phyloP scores from a whole-genome alignment of 1,140 invertebrate species.

The Drosophila grimshawi region DNA sequence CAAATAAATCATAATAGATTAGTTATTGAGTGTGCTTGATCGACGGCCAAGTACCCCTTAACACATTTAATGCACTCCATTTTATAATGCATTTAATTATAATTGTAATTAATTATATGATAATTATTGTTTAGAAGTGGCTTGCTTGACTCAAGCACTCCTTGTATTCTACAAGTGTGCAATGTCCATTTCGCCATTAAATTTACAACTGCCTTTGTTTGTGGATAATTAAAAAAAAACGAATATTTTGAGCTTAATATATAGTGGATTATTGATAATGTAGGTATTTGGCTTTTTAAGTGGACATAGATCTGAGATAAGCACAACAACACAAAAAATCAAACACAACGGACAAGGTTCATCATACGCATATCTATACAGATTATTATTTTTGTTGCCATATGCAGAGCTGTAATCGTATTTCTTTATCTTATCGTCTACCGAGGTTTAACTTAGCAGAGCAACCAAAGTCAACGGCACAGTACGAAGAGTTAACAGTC shows the following conservation, averaged over 20 bases:
- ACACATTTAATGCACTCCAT: too few relatives aligned
- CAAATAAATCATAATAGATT: background rate
- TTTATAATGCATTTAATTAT: too few relatives aligned
- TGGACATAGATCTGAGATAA: background rate
- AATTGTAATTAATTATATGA: too few relatives aligned
- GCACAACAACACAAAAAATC: constrained; percentile 1
- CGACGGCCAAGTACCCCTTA: background rate
- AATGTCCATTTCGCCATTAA: too few relatives aligned
- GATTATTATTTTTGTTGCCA: constrained; percentile 26
- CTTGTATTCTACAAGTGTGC: too few relatives aligned
- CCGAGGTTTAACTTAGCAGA: constrained; percentile 10
- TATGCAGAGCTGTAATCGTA: constrained; percentile 19
- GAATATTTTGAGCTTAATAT: background rate
- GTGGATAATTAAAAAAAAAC: constrained; percentile 3
- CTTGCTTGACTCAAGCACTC: too few relatives aligned
- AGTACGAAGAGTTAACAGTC: background rate
- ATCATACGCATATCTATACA: constrained; percentile 33
- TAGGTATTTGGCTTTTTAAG: background rate
- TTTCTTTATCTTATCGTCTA: constrained; percentile 43
- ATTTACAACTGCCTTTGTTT: background rate
- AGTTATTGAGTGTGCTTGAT: background rate
- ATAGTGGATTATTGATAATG: background rate
- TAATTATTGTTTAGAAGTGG: too few relatives aligned
- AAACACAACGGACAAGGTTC: constrained; percentile 9
- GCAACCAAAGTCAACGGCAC: constrained; percentile 2